These are phyloP conservation scores for Sicus ferrugineus DNA, from an alignment of 2,888 invertebrate species.

Conservation along the genomic window DNA sequence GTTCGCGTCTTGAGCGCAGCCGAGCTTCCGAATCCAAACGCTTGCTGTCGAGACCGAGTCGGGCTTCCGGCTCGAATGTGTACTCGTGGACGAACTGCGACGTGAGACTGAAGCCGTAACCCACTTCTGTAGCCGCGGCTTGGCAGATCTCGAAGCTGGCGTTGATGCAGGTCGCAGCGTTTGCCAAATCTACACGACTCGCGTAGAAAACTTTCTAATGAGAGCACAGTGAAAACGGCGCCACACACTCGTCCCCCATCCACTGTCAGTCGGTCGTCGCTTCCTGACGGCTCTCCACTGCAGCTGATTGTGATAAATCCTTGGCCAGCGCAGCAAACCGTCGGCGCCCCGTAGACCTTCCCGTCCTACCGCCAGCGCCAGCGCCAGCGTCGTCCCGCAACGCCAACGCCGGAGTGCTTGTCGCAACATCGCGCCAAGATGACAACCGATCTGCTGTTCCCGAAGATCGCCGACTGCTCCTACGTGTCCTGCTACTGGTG, in stretches of 20 bases:
- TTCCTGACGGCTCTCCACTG: neutral
- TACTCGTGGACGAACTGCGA: slow-evolving; percentile 5
- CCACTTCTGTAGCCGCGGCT: neutral
- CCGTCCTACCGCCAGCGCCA: neutral
- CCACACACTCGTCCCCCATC: slow-evolving; percentile 16
- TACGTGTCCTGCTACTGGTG: slow-evolving; percentile 90
- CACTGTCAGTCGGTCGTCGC: neutral
- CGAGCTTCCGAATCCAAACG: slow-evolving; percentile 1
- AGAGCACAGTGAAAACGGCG: slow-evolving; percentile 22
- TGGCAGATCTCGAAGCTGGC: neutral
- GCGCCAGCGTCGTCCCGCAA: neutral
- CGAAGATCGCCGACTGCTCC: slow-evolving; percentile 80
- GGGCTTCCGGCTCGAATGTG: slow-evolving; percentile 18
- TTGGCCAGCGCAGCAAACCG: slow-evolving; percentile 20
- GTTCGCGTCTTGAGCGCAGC: neutral
- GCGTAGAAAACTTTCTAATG: slow-evolving; percentile 7
- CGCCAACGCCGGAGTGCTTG: neutral
- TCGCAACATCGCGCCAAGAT: slow-evolving; percentile 49
- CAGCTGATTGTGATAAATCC: slow-evolving; percentile 19
- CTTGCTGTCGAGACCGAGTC: neutral
- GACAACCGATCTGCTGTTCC: slow-evolving; percentile 68
- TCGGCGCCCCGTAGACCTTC: slow-evolving; percentile 1
- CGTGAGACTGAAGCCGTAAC: slow-evolving; percentile 7
- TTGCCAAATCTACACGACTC: neutral
- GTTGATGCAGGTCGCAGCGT: neutral